Evolutionary conservation across 2,888 invertebrate species (phyloP).

Genomic region (Calliopum simillimum): DNA sequence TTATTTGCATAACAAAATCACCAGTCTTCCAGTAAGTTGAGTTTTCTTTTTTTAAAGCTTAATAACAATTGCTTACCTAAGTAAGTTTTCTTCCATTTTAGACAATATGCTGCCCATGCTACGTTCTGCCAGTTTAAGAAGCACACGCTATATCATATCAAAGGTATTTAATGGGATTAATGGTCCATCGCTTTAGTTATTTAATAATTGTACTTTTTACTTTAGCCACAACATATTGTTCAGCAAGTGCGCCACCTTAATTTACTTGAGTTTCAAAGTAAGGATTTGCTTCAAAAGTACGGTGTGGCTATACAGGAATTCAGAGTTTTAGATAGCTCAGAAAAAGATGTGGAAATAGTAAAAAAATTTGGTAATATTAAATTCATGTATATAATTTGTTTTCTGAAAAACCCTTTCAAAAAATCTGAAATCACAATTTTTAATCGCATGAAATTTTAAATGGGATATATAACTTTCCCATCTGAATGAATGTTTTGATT

Average conservation of each 20-base stretch:
- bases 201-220: not conserved
- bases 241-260: conserved; percentile 78
- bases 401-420: conserved; percentile 37
- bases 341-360: conserved; percentile 72
- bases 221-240: conserved; percentile 26
- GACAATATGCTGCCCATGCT: conserved; percentile 35
- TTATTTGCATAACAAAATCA: conserved; percentile 11
- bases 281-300: conserved; percentile 86
- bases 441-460: too few relatives aligned
- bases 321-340: conserved; percentile 79
- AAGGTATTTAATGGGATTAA: not conserved
- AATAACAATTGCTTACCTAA: not conserved
- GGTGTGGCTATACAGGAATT: conserved; percentile 91
- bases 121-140: conserved; percentile 26
- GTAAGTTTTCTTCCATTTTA: not conserved
- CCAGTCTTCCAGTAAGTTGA: conserved; percentile 4
- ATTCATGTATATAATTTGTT: not conserved
- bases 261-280: conserved; percentile 97
- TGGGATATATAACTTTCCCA: not conserved
- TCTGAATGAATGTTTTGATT: conserved; percentile 6
- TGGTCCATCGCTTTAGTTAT: not conserved
- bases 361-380: conserved; percentile 74
- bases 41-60: not conserved
- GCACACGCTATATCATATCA: not conserved
- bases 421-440: not conserved